Evolutionary conservation across 2,113 vertebrate species (phyloP), one percentile per base, ranked within the genome.

Genomic region (Gavialis gangeticus): DNA sequence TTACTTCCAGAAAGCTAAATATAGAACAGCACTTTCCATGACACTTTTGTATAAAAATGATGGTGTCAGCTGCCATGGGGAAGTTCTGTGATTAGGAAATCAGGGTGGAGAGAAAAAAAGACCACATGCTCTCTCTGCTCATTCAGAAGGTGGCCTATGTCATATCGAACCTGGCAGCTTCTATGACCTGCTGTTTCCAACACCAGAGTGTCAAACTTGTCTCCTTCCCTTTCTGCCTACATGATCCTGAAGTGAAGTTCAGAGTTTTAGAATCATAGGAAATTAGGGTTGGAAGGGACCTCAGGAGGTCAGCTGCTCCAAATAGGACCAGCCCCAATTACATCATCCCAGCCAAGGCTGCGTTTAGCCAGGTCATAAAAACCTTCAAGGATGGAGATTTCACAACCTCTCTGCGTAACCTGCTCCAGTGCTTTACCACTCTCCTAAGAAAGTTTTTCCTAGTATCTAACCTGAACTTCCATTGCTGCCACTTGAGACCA

Each of bases 11-110:
- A 34, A 34, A 34, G 30, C 34, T 69, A 69, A 69, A 69, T 19
- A 34, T 90, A 55, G 83, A 92, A n/a, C 76, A 83, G 5, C 30
- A 34, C 94, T 94, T 76, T 90, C 59, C 75, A 90, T 55, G 9
- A 34, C 19, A 54, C n/a, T 30, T 69, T 69, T 5, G 30, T 21
- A 13, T 71, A 21, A 16, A 16, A 66, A 15, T n/a, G 27, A 66
- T 66, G 13, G n/a, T 16, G 15, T 28, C 46, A 63, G 57, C 69
- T 85, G 55, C 75, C 79, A 66, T 66, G 89, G 69, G 21, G 34
- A 92, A 13, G 46, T 58, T 90, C 58, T 58, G 30, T 10, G 34
- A 27, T 28, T 9, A 62, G 88, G 55, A 28, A 21, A 4, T 5
- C 77, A 67, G 64, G 27, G 17, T 34, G n/a, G 66, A 27, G 63